phyloP scores from a whole-genome alignment of 2,888 invertebrate species.

The Ceraclea dissimilis region DNA sequence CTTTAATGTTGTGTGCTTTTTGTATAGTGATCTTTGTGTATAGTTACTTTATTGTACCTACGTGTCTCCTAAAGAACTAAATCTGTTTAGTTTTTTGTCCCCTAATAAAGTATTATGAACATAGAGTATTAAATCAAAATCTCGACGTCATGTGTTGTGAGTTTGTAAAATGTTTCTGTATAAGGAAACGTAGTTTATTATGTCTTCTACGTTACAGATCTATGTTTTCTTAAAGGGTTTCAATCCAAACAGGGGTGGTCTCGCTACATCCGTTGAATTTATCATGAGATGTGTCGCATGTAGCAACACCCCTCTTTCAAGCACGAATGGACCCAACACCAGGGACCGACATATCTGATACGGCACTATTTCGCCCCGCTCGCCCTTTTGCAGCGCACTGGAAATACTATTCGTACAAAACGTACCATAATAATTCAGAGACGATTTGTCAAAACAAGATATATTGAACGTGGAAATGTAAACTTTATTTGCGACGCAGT shows the following conservation, averaged over 20 bases:
- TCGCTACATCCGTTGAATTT: neutral
- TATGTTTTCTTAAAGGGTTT: neutral
- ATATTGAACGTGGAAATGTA: neutral
- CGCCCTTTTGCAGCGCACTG: neutral
- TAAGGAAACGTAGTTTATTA: neutral
- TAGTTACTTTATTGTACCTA: too few species aligned
- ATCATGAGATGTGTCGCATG: neutral
- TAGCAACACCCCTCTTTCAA: conserved; percentile 1
- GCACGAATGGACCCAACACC: conserved; percentile 2
- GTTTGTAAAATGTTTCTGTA: too few species aligned
- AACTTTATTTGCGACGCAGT: neutral
- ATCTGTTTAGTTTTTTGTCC: too few species aligned
- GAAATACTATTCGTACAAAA: neutral
- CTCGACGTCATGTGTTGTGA: too few species aligned
- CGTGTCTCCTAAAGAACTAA: too few species aligned
- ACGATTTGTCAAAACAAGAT: conserved; percentile 1
- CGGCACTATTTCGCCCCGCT: neutral
- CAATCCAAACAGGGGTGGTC: neutral
- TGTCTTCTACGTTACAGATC: neutral
- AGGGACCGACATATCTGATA: neutral
- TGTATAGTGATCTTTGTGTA: too few species aligned
- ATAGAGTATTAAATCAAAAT: too few species aligned
- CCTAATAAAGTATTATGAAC: too few species aligned
- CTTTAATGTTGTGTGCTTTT: too few species aligned
- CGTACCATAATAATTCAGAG: neutral